Evolutionary conservation across 2,113 vertebrate genomes (phyloP), one percentile per base, ranked within the genome.

Genomic region (Sapayoa aenigma): DNA sequence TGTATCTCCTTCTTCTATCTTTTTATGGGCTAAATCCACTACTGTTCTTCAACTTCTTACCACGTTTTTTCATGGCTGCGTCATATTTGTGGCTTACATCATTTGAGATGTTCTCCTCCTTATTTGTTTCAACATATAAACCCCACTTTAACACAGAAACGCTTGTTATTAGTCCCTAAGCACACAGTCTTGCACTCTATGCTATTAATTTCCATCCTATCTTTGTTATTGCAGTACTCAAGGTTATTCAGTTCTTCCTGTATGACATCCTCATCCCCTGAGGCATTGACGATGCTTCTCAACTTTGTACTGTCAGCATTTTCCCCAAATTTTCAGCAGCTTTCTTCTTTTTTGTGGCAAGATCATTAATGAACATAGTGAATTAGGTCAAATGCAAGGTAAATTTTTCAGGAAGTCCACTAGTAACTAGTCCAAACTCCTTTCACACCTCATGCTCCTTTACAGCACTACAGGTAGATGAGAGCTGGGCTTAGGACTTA

Each of bases 321-420:
- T 95, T 87, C 49, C 37, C 14, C 8, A 10, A 5, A 52, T 80
- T 82, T 84, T 69, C 76, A 55, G n/a, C 65, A 69, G 10, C 71
- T 94, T 84, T 85, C 69, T 74, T 75, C 42, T 68, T 84, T 65
- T 68, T 66, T 35, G 31, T 94, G 87, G 56, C 73, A 60, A 68
- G 80, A 60, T 74, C 52, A 22, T 82, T 87, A 67, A 82, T 60
- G 69, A 68, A 44, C 53, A 25, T 63, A 27, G 14, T 78, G 58
- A 94, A 91, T 89, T 42, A 79, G 65, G 87, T 91, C 62, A 89
- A 68, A 84, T 82, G 41, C 56, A 72, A 76, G 91, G 53, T 44
- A 79, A 58, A 42, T 44, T 28, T 77, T 90, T 84, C 73, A 89
- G 87, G 73, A 94, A 92, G 41, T 49, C 73, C 31, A 9, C 56